Evolutionary conservation across 2,888 invertebrate species (phyloP).

Genomic region (Eupithecia insigniata): DNA sequence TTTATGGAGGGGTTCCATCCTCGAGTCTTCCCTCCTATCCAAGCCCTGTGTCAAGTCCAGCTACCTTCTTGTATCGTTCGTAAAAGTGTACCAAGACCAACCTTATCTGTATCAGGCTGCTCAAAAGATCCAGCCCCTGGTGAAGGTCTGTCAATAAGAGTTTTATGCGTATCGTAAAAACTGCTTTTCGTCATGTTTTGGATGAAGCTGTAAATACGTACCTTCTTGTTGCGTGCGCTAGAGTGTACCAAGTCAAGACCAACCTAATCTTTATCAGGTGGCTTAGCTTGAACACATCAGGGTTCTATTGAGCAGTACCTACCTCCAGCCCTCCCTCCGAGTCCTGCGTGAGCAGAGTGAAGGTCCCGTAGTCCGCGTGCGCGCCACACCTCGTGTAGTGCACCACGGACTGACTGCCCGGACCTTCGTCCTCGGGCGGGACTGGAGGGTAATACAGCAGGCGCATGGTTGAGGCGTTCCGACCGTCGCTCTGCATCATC

Average conservation of each 20-base stretch:
- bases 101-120: background rate
- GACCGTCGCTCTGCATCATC: conserved; percentile 86
- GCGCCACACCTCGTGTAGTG: conserved; percentile 87
- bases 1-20: background rate
- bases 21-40: background rate
- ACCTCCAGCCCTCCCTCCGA: conserved; percentile 90
- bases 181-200: background rate
- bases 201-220: background rate
- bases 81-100: background rate
- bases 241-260: background rate
- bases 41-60: background rate
- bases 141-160: background rate
- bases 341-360: conserved; percentile 89
- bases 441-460: conserved; percentile 89
- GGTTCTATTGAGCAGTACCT: conserved; percentile 15
- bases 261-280: background rate
- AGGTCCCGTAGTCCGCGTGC: conserved; percentile 90
- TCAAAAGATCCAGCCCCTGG: background rate
- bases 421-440: conserved; percentile 84
- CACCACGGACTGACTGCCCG: conserved; percentile 64
- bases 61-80: background rate
- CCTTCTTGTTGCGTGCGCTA: background rate
- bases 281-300: background rate
- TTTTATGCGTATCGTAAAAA: too few relatives aligned
- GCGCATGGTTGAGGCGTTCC: conserved; percentile 87